Percentiles rank a stretch among this genome's conserved stretches.
Evolutionary conservation across 1,140 invertebrate species (phyloP).

Genomic region (Himalopsyche phryganea): DNA sequence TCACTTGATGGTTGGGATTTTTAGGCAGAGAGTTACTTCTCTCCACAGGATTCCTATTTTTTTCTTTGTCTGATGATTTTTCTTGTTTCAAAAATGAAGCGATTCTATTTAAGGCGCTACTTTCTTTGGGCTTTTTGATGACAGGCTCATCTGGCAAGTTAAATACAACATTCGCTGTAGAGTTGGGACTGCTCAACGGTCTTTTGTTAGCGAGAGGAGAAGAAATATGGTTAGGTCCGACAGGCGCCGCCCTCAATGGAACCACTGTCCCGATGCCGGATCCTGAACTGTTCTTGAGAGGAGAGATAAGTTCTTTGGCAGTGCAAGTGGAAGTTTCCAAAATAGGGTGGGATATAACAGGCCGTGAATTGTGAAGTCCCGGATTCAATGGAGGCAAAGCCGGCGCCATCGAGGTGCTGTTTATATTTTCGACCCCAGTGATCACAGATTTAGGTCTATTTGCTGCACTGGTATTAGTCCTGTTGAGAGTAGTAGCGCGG

Average conservation of each 20-base stretch:
- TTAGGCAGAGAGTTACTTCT: slow-evolving; percentile 57
- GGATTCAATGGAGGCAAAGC: slow-evolving; percentile 58
- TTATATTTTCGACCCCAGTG: slow-evolving; percentile 42
- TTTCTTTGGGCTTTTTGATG: slow-evolving; percentile 52
- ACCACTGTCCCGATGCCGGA: slow-evolving; percentile 49
- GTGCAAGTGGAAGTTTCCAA: slow-evolving; percentile 74
- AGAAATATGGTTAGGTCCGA: slow-evolving; percentile 42
- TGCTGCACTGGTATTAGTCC: slow-evolving; percentile 26
- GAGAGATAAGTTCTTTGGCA: slow-evolving; percentile 65
- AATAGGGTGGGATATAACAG: slow-evolving; percentile 75
- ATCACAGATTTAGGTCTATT: slow-evolving; percentile 34
- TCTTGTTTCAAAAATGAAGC: slow-evolving; percentile 72
- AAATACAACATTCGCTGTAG: slow-evolving; percentile 42
- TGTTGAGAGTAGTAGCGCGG: slow-evolving; percentile 35
- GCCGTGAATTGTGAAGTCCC: slow-evolving; percentile 56
- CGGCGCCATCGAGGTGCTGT: slow-evolving; percentile 51
- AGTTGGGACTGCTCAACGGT: slow-evolving; percentile 54
- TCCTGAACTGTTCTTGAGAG: slow-evolving; percentile 43
- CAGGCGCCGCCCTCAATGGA: slow-evolving; percentile 55
- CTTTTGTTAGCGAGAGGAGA: slow-evolving; percentile 42
- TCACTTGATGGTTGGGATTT: slow-evolving; percentile 55
- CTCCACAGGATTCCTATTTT: slow-evolving; percentile 55
- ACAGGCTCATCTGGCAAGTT: slow-evolving; percentile 45
- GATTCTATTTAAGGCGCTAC: slow-evolving; percentile 65
- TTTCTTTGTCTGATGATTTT: slow-evolving; percentile 48